Conservation (phyloP, 2,797 vertebrate genomes). For the Hypotaenidia okinawae region DNA sequence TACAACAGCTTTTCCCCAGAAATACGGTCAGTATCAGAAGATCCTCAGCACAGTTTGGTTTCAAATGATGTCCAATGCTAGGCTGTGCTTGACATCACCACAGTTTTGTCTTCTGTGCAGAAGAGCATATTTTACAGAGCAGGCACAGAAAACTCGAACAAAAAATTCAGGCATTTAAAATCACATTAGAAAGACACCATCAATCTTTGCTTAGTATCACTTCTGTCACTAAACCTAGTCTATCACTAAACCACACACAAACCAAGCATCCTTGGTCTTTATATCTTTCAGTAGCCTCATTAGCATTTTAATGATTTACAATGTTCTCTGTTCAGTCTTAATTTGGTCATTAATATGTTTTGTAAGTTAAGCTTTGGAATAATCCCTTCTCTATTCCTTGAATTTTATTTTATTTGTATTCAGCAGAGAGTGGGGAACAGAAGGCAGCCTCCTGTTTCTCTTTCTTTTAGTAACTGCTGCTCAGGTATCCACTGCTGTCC, state of each 20-base stretch:
- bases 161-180: not conserved
- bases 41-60: not conserved
- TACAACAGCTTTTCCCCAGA: not conserved
- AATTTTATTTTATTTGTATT: not conserved
- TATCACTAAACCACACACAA: not conserved
- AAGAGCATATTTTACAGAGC: not conserved
- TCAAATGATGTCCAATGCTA: not conserved
- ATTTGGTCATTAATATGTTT: not conserved
- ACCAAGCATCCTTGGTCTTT: not conserved
- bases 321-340: not conserved
- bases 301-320: slow-evolving; percentile 8
- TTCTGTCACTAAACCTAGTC: not conserved
- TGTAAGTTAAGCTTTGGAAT: not conserved
- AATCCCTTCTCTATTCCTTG: not conserved
- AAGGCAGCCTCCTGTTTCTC: not conserved
- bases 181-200: not conserved
- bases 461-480: not conserved
- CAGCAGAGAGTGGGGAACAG: not conserved
- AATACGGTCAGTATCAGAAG: not conserved
- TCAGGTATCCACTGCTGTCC: not conserved
- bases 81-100: not conserved
- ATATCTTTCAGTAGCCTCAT: not conserved
- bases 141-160: not conserved
- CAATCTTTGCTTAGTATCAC: not conserved
- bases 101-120: not conserved